Conservation (phyloP, 2,888 invertebrate genomes). For the Rhyacophila evoluta region DNA sequence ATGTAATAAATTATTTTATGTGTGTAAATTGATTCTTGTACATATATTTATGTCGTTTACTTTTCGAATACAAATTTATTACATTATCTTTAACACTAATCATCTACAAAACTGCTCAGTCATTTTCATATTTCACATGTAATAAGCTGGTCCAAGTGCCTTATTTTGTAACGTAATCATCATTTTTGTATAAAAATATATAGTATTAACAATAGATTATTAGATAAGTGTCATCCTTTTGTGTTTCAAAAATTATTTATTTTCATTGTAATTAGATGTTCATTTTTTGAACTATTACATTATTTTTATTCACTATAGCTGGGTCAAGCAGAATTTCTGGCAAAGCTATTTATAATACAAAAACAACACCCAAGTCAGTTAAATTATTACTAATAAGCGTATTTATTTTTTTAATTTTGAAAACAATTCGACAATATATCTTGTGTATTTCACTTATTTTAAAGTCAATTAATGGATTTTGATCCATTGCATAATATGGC, state of each 20-base stretch:
- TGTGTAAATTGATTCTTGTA: constrained; percentile 32
- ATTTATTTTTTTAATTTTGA: too few species aligned
- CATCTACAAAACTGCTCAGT: constrained; percentile 54
- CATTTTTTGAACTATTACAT: neutral
- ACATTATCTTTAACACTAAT: constrained; percentile 56
- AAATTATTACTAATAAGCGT: too few species aligned
- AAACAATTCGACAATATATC: too few species aligned
- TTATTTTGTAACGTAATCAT: constrained; percentile 17
- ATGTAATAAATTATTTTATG: constrained; percentile 28
- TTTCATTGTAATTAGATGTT: constrained; percentile 2
- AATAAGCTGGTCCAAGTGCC: constrained; percentile 31
- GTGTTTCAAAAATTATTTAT: constrained; percentile 16
- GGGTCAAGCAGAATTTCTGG: too few species aligned
- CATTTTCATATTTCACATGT: constrained; percentile 46
- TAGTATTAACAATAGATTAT: constrained; percentile 19
- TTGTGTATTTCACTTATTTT: too few species aligned
- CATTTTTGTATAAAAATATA: constrained; percentile 20
- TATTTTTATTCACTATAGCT: neutral
- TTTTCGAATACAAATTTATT: constrained; percentile 56
- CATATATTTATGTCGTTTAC: constrained; percentile 34
- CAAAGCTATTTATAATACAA: too few species aligned
- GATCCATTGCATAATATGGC: too few species aligned
- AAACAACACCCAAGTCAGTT: too few species aligned
- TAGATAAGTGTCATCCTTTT: constrained; percentile 17
- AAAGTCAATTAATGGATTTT: too few species aligned